Base-by-base conservation (phyloP, 2,113 vertebrate species). In the Xenopus borealis region DNA sequence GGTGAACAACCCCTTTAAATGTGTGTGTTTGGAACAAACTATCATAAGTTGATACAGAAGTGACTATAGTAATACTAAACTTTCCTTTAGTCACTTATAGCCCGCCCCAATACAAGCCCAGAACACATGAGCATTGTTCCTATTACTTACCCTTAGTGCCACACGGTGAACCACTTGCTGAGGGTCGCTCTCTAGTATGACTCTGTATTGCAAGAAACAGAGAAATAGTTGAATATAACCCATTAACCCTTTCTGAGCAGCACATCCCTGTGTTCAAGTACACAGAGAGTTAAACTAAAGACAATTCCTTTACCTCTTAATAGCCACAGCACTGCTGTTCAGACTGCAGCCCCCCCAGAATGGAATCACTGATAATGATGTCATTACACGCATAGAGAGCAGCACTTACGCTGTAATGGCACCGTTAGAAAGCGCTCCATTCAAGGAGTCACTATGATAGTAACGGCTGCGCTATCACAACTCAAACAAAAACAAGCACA, bases 91-190 rank as follows among this genome's bases (percentile, higher is more conserved):
- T 40, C 33, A 40, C 33, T 27, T 7, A 40, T 40, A 6, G 7
- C 33, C 33, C 33, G 8, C 33, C 33, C n/a, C n/a, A n/a, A n/a
- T n/a, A n/a, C n/a, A n/a, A n/a, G n/a, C 30, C 30, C 7, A 3
- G 30, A 33, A 7, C 33, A 40, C 33, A 9, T 33, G 8, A 40
- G 33, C 5, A 40, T 9, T 40, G 33, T 40, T 40, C 8, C 1
- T n/a, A 55, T 16, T 66, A 33, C 58, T 91, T 92, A 97, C 95
- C 89, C 94, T 89, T 63, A 97, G 86, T 16, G 94, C 95, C 75
- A 96, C 95, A 3, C 95, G 91, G 75, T 96, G 94, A 58, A 95
- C 93, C 78, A 97, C 95, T 80, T 96, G 94, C 83, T 95, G 95
- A 6, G 95, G 94, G 80, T 97, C 95, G 17, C 95, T 97, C 85